Conservation (phyloP, 2,888 invertebrate genomes). For the Cosmopolites sordidus region DNA sequence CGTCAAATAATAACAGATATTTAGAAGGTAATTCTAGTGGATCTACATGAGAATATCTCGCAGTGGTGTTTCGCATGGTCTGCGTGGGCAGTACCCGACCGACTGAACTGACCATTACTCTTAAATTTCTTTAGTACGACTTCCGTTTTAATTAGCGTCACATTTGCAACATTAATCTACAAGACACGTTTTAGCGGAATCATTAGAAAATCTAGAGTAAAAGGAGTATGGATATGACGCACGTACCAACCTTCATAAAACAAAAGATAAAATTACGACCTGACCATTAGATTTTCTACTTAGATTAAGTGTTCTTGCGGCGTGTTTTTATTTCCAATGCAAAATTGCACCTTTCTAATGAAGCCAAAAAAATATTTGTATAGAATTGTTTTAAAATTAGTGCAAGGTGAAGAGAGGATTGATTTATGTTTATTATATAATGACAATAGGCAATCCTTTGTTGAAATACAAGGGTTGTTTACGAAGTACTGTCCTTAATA, state of each 20-base stretch:
- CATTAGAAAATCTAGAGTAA: neutral
- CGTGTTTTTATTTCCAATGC: no score
- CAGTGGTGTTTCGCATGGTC: conserved; percentile 47
- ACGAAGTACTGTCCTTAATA: no score
- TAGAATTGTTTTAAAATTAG: no score
- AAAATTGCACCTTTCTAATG: no score
- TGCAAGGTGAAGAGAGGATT: no score
- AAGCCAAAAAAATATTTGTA: no score
- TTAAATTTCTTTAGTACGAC: conserved; percentile 20
- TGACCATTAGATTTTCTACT: no score
- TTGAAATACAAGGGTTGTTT: no score
- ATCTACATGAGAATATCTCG: conserved; percentile 46
- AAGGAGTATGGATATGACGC: neutral
- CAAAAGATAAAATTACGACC: no score
- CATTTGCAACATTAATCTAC: neutral
- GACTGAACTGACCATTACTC: conserved; percentile 16
- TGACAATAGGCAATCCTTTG: no score
- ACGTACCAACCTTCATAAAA: neutral
- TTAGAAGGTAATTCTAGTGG: conserved; percentile 41
- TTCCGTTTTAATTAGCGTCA: conserved; percentile 29
- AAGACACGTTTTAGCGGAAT: neutral
- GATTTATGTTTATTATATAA: no score
- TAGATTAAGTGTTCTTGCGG: no score
- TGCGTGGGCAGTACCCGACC: conserved; percentile 40
- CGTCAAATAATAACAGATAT: conserved; percentile 41